Evolutionary conservation across 1,140 invertebrate species (phyloP).

Genomic region (Ganaspis sp.): DNA sequence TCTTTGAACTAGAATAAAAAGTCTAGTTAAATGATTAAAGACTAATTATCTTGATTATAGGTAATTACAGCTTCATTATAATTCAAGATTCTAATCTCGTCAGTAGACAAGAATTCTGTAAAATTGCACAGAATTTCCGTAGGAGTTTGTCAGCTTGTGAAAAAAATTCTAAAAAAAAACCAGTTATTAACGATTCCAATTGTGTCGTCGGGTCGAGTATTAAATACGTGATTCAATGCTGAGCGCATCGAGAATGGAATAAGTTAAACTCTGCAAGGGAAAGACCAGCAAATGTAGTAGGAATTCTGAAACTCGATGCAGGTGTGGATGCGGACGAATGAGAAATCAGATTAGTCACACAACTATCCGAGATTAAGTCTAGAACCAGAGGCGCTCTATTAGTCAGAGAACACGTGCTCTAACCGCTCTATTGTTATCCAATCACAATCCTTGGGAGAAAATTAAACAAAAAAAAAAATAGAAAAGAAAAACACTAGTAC

Average conservation of each 20-base stretch:
- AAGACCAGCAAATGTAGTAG: slow-evolving; percentile 52
- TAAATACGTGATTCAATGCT: slow-evolving; percentile 64
- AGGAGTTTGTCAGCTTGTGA: too few species aligned
- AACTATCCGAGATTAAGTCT: slow-evolving; percentile 18
- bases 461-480: not conserved
- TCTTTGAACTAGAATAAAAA: too few species aligned
- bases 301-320: slow-evolving; percentile 52
- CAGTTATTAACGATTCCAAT: not conserved
- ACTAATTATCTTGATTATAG: too few species aligned
- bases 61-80: too few species aligned
- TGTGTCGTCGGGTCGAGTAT: slow-evolving; percentile 13
- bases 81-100: too few species aligned
- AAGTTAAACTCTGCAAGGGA: slow-evolving; percentile 49
- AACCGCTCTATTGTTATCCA: slow-evolving; percentile 12
- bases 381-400: slow-evolving; percentile 26
- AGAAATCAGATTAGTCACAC: slow-evolving; percentile 45
- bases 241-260: slow-evolving; percentile 41
- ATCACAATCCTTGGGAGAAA: not conserved
- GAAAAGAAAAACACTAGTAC: not conserved
- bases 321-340: slow-evolving; percentile 38
- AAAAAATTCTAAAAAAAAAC: not conserved
- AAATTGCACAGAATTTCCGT: too few species aligned
- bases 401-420: slow-evolving; percentile 35
- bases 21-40: too few species aligned
- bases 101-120: too few species aligned